phyloP scores from a whole-genome alignment of 2,888 invertebrate genomes.

The Melinaea marsaeus region DNA sequence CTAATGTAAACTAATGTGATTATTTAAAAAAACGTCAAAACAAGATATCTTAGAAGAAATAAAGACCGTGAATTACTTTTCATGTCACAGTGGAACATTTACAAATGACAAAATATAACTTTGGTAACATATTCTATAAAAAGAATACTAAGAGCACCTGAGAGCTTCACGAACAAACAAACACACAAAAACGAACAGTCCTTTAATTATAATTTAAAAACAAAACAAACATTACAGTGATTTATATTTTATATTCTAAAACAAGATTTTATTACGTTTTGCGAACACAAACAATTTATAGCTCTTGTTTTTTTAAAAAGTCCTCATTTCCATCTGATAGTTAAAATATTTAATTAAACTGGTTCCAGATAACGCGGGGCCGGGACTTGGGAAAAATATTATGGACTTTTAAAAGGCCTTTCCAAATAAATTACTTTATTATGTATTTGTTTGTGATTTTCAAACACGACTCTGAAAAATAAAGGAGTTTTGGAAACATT shows the following conservation, averaged over 20 bases:
- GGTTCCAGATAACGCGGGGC: conserved; percentile 48
- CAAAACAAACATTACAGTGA: conserved; percentile 4
- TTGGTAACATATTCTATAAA: neutral
- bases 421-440: conserved; percentile 40
- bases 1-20: too few species aligned
- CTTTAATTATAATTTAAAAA: neutral
- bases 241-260: conserved; percentile 7
- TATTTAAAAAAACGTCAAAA: too few species aligned
- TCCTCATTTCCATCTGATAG: conserved; percentile 51
- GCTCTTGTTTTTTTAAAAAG: conserved; percentile 41
- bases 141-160: too few species aligned
- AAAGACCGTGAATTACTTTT: neutral
- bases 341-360: conserved; percentile 56
- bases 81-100: too few species aligned
- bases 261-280: conserved; percentile 25
- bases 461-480: neutral
- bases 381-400: conserved; percentile 42
- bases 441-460: conserved; percentile 35
- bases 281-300: conserved; percentile 41
- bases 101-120: too few species aligned
- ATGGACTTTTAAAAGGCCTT: conserved; percentile 41
- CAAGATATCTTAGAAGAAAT: conserved; percentile 1
- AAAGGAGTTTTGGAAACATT: neutral
- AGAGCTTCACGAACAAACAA: too few species aligned
- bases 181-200: too few species aligned